Conservation (phyloP, 35 echinoderm and acorn worm genomes). For the Eucidaris tribuloides region DNA sequence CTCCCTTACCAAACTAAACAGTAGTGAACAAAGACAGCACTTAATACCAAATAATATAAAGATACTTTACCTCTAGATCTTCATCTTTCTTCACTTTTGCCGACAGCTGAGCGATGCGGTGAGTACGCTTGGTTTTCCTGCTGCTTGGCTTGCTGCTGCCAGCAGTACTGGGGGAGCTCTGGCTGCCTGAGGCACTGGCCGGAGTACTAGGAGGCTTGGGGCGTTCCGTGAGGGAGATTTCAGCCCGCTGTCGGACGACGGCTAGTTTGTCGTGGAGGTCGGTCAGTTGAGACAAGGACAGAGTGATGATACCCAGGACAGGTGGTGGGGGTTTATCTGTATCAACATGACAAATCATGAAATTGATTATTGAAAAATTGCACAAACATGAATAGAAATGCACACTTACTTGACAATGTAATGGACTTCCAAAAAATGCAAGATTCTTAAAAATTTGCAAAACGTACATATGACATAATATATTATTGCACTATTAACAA, state of each 20-base stretch:
- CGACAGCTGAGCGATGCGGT: conserved; percentile 82
- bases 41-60: no score
- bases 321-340: neutral
- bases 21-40: no score
- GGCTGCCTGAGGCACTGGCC: neutral
- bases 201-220: conserved; percentile 66
- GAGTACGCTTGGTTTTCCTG: conserved; percentile 79
- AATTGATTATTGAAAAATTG: no score
- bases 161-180: neutral
- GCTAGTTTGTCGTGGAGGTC: conserved; percentile 76
- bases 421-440: no score
- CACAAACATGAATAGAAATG: no score
- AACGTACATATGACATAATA: no score
- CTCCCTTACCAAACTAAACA: no score
- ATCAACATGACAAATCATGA: conserved; percentile 18
- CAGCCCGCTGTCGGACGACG: conserved; percentile 72
- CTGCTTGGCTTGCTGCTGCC: conserved; percentile 52
- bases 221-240: conserved; percentile 73
- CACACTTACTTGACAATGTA: no score
- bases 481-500: no score
- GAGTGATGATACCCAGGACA: conserved; percentile 35
- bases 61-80: conserved; percentile 93
- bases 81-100: conserved; percentile 95
- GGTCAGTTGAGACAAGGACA: conserved; percentile 41
- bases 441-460: no score